Evolutionary conservation across 2,888 invertebrate genomes (phyloP), one percentile per base, ranked within the genome.

Genomic region (Platycheirus albimanus): DNA sequence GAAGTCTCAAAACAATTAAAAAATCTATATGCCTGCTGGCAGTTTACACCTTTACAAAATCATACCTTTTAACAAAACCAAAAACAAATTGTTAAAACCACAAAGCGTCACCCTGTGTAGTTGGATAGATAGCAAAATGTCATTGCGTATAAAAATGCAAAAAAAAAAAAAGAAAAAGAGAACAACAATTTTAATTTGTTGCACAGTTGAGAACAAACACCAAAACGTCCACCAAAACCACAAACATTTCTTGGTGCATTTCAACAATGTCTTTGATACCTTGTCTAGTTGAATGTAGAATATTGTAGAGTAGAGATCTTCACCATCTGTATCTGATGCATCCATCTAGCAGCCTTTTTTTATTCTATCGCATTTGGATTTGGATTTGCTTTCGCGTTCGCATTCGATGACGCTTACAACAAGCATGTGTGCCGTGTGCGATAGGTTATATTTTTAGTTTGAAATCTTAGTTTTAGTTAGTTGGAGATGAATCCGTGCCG

Each of bases 261-360:
- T 41, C 66, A 77, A 63, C 77, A 81, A 81, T 81, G 81, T 61
- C 81, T 81, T 81, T 77, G 81, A 77, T 76, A 75, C 47, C 63
- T 64, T 51, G 70, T 64, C 56, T 75, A 41, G 38, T 41, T 76
- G 28, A 4, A 17, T 43, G n/a, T 30, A 58, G 20, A 56, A 56
- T 38, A 56, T 24, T 41, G 24, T 11, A 10, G 24, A 15, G 24
- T 8, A 38, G 13, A 11, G 15, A 24, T 28, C 13, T 24, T 36
- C 51, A 36, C 47, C 79, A 80, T 80, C 75, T 76, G 79, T 54
- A 67, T 36, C 52, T 52, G 17, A 19, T 17, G 52, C 61, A 67
- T 30, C 47, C 54, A 79, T 58, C 72, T 61, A 56, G 36, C 13
- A 19, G n/a, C n/a, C n/a, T n/a, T n/a, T 33, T 33, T 38, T 19